Evolutionary conservation across 2,797 vertebrate species (phyloP), one percentile per base, ranked within the genome.

Genomic region (Clarias laeviceps): DNA sequence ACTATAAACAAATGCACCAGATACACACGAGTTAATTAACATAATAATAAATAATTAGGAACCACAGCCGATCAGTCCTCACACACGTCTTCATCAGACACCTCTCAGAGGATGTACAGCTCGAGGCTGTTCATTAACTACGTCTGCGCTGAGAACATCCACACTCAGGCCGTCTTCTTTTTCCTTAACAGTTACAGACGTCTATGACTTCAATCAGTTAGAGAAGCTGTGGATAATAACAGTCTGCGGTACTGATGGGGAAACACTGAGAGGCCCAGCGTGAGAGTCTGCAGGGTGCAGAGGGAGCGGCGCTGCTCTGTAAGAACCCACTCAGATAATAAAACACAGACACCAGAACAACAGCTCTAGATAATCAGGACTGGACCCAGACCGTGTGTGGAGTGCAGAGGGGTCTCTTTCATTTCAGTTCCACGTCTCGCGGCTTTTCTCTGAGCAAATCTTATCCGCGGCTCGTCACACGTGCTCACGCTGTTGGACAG

Each of bases 401-500:
- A 94, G 72, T 91, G 89, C 34, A 93, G 89, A 17, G 76, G 68
- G 27, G 95, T 93, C 11, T 59, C 81, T 27, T 34, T 7, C 57
- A 45, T 27, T 54, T 37, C 37, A 24, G 9, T n/a, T 32, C 61
- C 66, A 29, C 72, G 82, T 66, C 92, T 91, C 83, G 80, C 88
- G 79, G 84, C 72, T 87, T 92, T 88, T 1, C 80, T 77, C 73
- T 93, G 91, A 57, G 93, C 70, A 83, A 92, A 91, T 80, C 95
- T 93, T 82, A 95, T 93, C 91, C 95, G 94, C 72, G 92, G 93
- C 79, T 91, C 91, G 65, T 97, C 96, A 24, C 91, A 92, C 72
- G 94, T 89, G 85, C 91, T 95, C 85, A 97, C 85, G 84, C 93
- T 97, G 87, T 97, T 97, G 56, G 92, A 93, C 64, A 97, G 94